A percentile compares a stretch with the other conserved stretches of the same genome.
Evolutionary conservation across 2,113 vertebrate species (phyloP).

Genomic region (Colius striatus): DNA sequence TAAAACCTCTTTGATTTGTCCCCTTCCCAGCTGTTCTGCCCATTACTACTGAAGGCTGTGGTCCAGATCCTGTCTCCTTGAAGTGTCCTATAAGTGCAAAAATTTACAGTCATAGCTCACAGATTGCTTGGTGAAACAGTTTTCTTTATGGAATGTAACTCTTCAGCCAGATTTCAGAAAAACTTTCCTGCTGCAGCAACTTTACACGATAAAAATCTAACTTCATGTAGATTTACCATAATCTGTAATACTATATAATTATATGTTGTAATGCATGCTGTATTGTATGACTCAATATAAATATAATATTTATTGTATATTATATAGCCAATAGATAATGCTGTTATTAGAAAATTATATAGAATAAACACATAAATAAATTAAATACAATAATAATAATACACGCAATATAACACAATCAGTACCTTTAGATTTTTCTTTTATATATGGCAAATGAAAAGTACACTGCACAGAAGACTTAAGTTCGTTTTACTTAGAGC

Average conservation of each 20-base stretch:
- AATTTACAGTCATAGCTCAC: neutral
- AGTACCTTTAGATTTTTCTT: neutral
- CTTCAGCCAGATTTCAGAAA: neutral
- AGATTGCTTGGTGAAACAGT: neutral
- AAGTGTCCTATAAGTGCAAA: slow-evolving; percentile 42
- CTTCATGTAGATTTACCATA: neutral
- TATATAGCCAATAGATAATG: neutral
- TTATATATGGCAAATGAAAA: neutral
- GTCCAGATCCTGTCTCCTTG: slow-evolving; percentile 57
- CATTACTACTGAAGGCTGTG: slow-evolving; percentile 36
- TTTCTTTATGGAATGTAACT: neutral
- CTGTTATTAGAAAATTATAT: neutral
- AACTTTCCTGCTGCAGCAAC: neutral
- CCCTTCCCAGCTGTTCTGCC: slow-evolving; percentile 58
- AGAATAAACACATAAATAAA: neutral
- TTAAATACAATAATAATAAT: neutral
- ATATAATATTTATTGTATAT: neutral
- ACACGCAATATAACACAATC: neutral
- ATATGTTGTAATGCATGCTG: neutral
- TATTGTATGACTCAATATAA: neutral
- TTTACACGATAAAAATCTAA: neutral
- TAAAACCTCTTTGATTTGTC: slow-evolving; percentile 66
- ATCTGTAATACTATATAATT: neutral
- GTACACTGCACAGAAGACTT: neutral
- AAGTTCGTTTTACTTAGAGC: neutral